Base-by-base conservation (phyloP, 2,888 invertebrate genomes). In the Lepidochrysops patricia region DNA sequence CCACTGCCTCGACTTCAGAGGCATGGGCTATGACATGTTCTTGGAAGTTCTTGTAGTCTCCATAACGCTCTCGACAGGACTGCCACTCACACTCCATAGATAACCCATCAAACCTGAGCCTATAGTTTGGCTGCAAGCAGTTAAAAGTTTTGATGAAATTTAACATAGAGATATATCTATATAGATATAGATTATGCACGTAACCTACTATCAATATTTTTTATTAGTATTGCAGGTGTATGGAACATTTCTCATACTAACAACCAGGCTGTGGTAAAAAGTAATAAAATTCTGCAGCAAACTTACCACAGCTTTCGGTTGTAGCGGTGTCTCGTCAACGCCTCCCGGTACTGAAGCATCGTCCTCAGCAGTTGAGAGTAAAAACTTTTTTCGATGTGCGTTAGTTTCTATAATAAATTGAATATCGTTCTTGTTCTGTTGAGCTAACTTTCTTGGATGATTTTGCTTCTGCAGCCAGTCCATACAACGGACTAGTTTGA, bases 21-120 rank as follows among this genome's bases (percentile, higher is more conserved):
- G 85, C 72, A 70, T 94, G 94, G 0, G 74, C 69, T 0, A 80
- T 75, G 1, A 93, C 84, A 77, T 94, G 94, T 32, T 82, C 80
- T 56, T 91, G 87, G 68, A 92, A 93, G 19, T 67, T 62, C 1
- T 82, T 78, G 68, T 92, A 90, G 57, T 90, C 74, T 1, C 73
- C 77, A 34, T 73, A 76, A 7, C 67, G 67, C 61, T 74, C 75
- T 5, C 68, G 63, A 70, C 94, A 94, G 0, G 80, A 75, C 60
- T 84, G 80, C 93, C 93, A 94, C 60, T 91, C 90, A 70, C 94
- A 94, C 49, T 80, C 81, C 70, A 88, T 69, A 0, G 63, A 68
- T 1, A 89, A 68, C 12, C 72, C 62, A 1, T 78, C 73, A 4
- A 72, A 64, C 9, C 84, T 72, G 12, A 89, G 65, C 6, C 69